Percentiles rank a stretch among this genome's conserved stretches.
Conservation (phyloP, 2,797 vertebrate genomes). For the Gila robusta region DNA sequence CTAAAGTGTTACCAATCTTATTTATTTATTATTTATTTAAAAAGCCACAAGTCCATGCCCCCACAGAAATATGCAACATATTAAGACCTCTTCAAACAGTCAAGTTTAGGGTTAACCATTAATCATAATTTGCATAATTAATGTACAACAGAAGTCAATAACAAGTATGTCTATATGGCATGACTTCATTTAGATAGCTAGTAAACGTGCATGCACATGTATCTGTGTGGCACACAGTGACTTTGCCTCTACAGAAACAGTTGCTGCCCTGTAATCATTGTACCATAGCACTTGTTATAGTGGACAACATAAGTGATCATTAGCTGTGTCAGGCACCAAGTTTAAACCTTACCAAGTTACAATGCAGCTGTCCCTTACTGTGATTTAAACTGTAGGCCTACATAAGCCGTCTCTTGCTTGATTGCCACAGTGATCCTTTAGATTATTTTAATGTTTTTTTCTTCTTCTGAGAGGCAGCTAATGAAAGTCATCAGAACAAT, state of each 20-base stretch:
- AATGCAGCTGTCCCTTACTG: constrained; percentile 31
- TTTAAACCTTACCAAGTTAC: constrained; percentile 31
- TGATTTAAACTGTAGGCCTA: constrained; percentile 21
- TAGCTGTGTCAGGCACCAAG: constrained; percentile 37
- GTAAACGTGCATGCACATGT: constrained; percentile 3
- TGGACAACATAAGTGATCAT: constrained; percentile 45
- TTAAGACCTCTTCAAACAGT: not conserved
- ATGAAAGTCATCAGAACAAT: not conserved
- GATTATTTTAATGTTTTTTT: not conserved
- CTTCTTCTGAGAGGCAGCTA: not conserved
- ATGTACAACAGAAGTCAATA: not conserved
- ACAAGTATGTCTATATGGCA: constrained; percentile 21
- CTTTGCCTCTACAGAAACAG: constrained; percentile 35
- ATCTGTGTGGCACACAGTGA: not conserved
- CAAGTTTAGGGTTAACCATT: not conserved
- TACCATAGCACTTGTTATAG: constrained; percentile 35
- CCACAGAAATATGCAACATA: not conserved
- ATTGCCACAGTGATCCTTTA: constrained; percentile 1
- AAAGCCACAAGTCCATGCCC: too few relatives aligned
- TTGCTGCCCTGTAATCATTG: constrained; percentile 51
- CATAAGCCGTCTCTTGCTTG: not conserved
- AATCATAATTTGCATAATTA: not conserved
- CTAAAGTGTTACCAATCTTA: too few relatives aligned
- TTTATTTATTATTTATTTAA: too few relatives aligned
- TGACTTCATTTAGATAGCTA: not conserved